Percentiles rank a stretch among this genome's conserved stretches.
phyloP scores from a whole-genome alignment of 2,797 vertebrate genomes.

The Lacerta viridis region DNA sequence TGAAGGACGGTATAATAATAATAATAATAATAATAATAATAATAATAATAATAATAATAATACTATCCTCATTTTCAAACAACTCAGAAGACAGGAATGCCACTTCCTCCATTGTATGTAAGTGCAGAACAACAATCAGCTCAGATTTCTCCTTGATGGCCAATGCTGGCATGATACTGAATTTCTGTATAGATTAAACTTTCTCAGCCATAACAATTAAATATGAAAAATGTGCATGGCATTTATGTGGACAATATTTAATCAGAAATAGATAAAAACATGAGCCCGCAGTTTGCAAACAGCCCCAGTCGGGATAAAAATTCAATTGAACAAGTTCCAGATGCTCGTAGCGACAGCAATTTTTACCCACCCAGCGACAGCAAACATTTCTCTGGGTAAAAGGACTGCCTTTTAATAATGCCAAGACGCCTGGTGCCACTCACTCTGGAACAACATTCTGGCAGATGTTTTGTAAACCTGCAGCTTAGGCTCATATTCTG shows the following conservation, averaged over 20 bases:
- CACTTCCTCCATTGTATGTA: not conserved
- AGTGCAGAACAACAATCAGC: not conserved
- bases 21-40: too few species aligned
- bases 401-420: conserved; percentile 23
- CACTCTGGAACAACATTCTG: conserved; percentile 14
- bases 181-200: conserved; percentile 64
- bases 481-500: not conserved
- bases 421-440: not conserved
- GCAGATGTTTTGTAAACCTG: not conserved
- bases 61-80: not conserved
- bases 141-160: conserved; percentile 51
- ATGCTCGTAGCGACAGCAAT: conserved; percentile 51
- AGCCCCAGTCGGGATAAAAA: conserved; percentile 62
- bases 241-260: conserved; percentile 72
- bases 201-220: conserved; percentile 70
- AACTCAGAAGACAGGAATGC: not conserved
- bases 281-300: conserved; percentile 69
- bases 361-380: conserved; percentile 50
- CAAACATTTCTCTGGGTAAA: conserved; percentile 50
- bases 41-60: too few species aligned
- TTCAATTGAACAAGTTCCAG: conserved; percentile 62
- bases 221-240: conserved; percentile 60
- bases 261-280: conserved; percentile 73
- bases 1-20: too few species aligned
- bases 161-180: conserved; percentile 55